Evolutionary conservation across 2,888 invertebrate genomes (phyloP).

Genomic region (Noctuana brunneofusca): DNA sequence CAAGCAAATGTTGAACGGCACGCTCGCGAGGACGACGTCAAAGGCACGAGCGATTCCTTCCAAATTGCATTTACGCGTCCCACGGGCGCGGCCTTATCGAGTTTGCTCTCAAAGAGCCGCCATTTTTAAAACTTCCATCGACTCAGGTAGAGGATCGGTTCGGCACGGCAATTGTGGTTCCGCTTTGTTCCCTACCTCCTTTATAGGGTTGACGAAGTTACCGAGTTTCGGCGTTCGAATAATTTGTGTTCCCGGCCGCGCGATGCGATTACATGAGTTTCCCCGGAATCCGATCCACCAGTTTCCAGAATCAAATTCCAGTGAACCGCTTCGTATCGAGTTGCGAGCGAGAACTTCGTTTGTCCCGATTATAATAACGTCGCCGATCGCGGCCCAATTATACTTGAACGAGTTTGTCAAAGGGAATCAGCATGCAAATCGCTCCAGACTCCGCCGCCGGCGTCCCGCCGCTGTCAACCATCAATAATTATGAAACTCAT

Average conservation of each 20-base stretch:
- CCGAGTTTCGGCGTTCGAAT: constrained; percentile 76
- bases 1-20: constrained; percentile 64
- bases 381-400: constrained; percentile 43
- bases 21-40: constrained; percentile 63
- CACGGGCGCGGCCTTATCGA: constrained; percentile 76
- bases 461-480: neutral
- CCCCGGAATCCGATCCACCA: constrained; percentile 68
- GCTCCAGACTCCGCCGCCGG: neutral
- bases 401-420: constrained; percentile 43
- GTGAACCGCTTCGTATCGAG: constrained; percentile 60
- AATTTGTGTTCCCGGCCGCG: constrained; percentile 78
- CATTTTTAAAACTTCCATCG: constrained; percentile 79
- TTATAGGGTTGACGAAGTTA: constrained; percentile 80
- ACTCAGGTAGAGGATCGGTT: constrained; percentile 64
- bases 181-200: constrained; percentile 78
- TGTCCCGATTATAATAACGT: constrained; percentile 47
- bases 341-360: constrained; percentile 59
- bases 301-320: constrained; percentile 66
- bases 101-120: constrained; percentile 78
- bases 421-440: constrained; percentile 35
- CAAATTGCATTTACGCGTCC: constrained; percentile 81
- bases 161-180: constrained; percentile 72
- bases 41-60: constrained; percentile 76
- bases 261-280: constrained; percentile 75
- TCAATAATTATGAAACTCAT: constrained; percentile 35